Conservation (phyloP, 2,797 vertebrate genomes). For the Podargus strigoides region DNA sequence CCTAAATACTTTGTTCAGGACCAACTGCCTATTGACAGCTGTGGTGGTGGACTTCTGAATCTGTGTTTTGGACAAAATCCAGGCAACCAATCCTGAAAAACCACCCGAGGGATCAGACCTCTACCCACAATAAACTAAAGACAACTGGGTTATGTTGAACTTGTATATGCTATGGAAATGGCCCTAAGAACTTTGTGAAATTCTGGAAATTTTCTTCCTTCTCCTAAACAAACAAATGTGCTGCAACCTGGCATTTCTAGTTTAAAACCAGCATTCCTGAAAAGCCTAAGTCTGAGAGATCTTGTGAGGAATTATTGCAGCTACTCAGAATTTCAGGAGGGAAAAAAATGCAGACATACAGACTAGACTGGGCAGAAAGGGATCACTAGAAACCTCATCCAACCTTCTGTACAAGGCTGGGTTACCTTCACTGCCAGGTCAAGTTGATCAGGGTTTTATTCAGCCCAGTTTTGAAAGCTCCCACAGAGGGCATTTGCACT, state of each 20-base stretch:
- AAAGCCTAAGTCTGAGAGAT: not conserved
- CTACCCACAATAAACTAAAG: not conserved
- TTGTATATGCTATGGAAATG: not conserved
- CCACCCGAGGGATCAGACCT: rapidly evolving
- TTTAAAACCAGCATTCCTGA: not conserved
- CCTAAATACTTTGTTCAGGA: not conserved
- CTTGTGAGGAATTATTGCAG: not conserved
- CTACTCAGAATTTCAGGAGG: not conserved
- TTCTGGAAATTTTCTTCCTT: not conserved
- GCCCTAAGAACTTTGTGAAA: not conserved
- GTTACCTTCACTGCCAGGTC: not conserved
- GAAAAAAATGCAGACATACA: not conserved
- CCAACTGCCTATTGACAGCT: not conserved
- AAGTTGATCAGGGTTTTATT: not conserved
- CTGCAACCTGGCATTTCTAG: not conserved
- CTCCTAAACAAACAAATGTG: not conserved
- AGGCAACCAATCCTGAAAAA: not conserved
- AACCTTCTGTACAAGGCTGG: not conserved
- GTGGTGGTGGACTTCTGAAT: not conserved
- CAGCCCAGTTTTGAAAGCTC: not conserved
- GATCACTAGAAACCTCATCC: not conserved
- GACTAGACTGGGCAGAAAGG: not conserved
- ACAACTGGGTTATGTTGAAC: not conserved
- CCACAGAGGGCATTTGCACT: not conserved
- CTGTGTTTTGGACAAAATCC: not conserved